Base-by-base conservation (phyloP, 2,888 invertebrate species). In the Andrena fulva region DNA sequence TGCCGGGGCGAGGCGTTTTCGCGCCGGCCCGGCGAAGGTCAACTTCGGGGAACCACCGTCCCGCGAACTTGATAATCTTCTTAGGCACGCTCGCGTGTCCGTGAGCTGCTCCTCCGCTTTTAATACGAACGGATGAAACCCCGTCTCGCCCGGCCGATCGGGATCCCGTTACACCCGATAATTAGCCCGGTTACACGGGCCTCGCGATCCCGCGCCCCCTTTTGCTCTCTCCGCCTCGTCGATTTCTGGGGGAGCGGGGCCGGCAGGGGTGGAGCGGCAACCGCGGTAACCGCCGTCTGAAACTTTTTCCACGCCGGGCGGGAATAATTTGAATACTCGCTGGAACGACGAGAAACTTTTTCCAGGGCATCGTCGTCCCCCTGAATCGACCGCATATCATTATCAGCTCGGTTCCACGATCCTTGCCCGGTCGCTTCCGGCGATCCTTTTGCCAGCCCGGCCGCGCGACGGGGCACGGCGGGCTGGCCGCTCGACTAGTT, bases 261-360 rank as follows among this genome's bases (percentile, higher is more conserved):
- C 10, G 59, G 16, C 4, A 56, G 52, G 52, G 54, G 70, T 60
- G 67, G 77, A 78, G 84, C 50, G 75, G 68, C 33, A 59, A 84
- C 69, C 59, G 60, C 63, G 63, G 72, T 54, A 77, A 83, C 77
- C 60, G 66, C 16, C 71, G 48, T 48, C 42, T 59, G 27, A 24
- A 87, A 85, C 82, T 81, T 85, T 76, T 82, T 66, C 56, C 31
- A 63, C 75, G 31, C 24, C 69, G 60, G 73, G 69, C 69, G 66
- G 70, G 85, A 84, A 82, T 87, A 84, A 87, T 87, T 87, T 86
- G 87, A 87, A 87, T 82, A 80, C 82, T 84, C 80, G 82, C 56
- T 68, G 60, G 62, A 74, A 87, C 76, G 87, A 86, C 80, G 84
- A 77, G 85, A 76, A 87, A 87, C 88, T 87, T 86, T 87, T 84